Evolutionary conservation across 2,888 invertebrate species (phyloP), one percentile per base, ranked within the genome.

Genomic region (Malthinus seriepunctatus): DNA sequence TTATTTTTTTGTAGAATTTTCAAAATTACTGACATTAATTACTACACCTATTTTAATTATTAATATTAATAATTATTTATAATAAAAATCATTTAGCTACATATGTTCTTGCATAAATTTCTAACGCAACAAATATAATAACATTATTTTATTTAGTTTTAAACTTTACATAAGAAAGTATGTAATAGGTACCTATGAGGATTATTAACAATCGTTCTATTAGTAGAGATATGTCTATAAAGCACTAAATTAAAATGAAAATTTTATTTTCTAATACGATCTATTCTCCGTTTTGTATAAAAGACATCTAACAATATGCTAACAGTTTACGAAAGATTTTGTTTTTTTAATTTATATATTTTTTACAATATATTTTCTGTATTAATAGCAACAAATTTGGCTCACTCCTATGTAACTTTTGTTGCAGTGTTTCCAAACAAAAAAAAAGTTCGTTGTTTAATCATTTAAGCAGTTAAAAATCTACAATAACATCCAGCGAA

Each of bases 251-350:
- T 14, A 42, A 42, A 42, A 42, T n/a, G 23, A 42, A 39, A 42
- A 42, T 15, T 57, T 46, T 42, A 48, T 52, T 37, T 59, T 32
- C 44, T 50, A 53, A 8, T 38, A 54, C 48, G 47, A 46, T 59
- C 39, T 49, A 51, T 32, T 52, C 51, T 34, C 42, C 58, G 54
- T 59, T 59, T 59, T 49, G 58, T 59, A 59, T 59, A 59, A 59
- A 59, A 59, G 58, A 59, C 58, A 53, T 50, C 58, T 59, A 59
- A 54, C 50, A 53, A 53, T 59, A 46, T 32, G 33, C 51, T 57
- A 51, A 57, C 48, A 46, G 39, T 15, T 15, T 42, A 42, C 14
- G 39, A 42, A 42, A 23, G 39, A 42, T 42, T 42, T 42, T 23
- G 23, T 23, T 3, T 23, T 23, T 23, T 23, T 3, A 5, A 5